A percentile compares a stretch with the other conserved stretches of the same genome.
phyloP scores from a whole-genome alignment of 2,113 vertebrate species.

The Callocephalon fimbriatum region DNA sequence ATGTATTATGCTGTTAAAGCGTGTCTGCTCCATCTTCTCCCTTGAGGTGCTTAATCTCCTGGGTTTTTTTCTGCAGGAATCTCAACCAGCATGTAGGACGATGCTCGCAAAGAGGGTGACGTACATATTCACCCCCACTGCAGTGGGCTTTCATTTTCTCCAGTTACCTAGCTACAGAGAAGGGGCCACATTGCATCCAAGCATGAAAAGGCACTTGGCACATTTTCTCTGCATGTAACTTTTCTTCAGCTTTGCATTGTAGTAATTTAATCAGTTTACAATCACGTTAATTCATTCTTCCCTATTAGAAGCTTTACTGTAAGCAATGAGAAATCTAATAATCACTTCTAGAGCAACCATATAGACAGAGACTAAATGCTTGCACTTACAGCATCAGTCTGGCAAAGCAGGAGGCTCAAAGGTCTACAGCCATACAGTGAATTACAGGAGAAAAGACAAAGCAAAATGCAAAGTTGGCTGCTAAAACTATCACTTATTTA shows the following conservation, averaged over 20 bases:
- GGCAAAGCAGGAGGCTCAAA: not conserved
- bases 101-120: not conserved
- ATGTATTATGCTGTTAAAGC: accelerated
- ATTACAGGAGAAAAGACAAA: not conserved
- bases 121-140: not conserved
- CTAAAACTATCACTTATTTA: not conserved
- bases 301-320: not conserved
- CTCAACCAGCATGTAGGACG: not conserved
- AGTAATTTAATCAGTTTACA: slow-evolving; percentile 10
- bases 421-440: accelerated
- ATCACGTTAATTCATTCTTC: not conserved
- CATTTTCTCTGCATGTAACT: accelerated
- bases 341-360: not conserved
- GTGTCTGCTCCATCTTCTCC: not conserved
- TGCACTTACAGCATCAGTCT: not conserved
- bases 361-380: not conserved
- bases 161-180: not conserved
- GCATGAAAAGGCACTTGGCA: not conserved
- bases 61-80: not conserved
- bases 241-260: not conserved
- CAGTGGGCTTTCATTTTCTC: not conserved
- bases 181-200: accelerated
- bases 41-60: not conserved
- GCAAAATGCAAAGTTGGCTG: not conserved
- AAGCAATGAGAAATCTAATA: not conserved